Base-by-base conservation (phyloP, 2,113 vertebrate species). In the Saguinus midas region DNA sequence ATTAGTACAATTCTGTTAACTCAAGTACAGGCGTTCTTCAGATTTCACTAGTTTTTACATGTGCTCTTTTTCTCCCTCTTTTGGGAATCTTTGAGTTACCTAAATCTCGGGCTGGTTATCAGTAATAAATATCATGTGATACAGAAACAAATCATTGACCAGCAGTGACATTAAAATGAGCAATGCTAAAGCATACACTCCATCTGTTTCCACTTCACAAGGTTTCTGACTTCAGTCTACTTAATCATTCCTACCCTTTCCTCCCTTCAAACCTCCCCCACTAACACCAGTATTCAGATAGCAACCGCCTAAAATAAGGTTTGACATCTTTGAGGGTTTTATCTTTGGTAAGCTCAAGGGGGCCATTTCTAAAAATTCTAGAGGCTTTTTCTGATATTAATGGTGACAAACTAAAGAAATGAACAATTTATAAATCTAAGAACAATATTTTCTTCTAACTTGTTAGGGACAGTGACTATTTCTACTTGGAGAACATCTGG, bases 31-130 rank as follows among this genome's bases (percentile, higher is more conserved):
- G 37, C 32, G 45, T 91, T 92, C 64, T 73, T 91, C 45, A 64
- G 37, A 86, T 88, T 96, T 95, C 32, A 70, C 29, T 32, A 55
- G 18, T 29, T 84, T 97, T 87, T 81, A 80, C 57, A 37, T 90
- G 40, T 0, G 73, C 8, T 88, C 29, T 95, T 97, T 96, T 96
- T 52, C 45, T 96, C 82, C 32, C 37, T 82, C 73, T 89, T 73
- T 13, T 95, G 84, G 84, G 94, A 97, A 75, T 97, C 43, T 97
- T 95, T 91, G 86, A 97, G 91, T 97, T 98, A 95, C 57, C 29
- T 37, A 97, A 97, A 96, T 78, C 13, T 97, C 80, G 79, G 94
- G 91, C 52, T 97, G 20, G 97, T 98, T 97, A 97, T 97, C 88
- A 92, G 23, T 93, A 95, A 91, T 96, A 83, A 93, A 93, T 70